These are phyloP conservation scores for Hydropotes inermis DNA, from an alignment of 2,113 vertebrate genomes.

Conservation along the genomic window DNA sequence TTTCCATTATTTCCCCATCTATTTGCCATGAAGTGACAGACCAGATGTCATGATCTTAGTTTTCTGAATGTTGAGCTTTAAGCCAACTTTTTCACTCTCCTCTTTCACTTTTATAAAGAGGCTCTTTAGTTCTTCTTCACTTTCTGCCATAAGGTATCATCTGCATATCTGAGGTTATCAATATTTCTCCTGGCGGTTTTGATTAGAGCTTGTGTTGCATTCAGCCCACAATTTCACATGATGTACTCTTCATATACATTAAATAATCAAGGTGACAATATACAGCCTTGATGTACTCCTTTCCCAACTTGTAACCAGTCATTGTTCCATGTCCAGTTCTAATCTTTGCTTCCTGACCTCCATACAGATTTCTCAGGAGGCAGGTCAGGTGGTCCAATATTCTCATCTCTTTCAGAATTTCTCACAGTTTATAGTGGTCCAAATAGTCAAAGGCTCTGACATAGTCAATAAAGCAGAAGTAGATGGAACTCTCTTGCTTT, in stretches of 20 bases:
- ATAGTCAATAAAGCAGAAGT: not conserved
- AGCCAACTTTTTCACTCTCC: too few species aligned
- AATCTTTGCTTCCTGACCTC: not conserved
- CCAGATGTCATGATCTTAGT: too few species aligned
- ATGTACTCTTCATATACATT: not conserved
- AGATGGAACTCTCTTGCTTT: not conserved
- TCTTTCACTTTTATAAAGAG: too few species aligned
- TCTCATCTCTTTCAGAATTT: not conserved
- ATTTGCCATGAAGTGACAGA: too few species aligned
- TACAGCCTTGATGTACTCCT: not conserved
- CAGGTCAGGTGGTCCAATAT: not conserved
- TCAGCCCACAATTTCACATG: not conserved
- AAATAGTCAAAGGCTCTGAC: not conserved
- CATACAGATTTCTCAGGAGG: not conserved
- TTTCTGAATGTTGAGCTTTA: too few species aligned
- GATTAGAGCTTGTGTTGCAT: not conserved
- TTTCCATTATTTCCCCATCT: too few species aligned
- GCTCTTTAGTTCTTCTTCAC: too few species aligned
- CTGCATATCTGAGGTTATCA: not conserved
- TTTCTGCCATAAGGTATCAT: too few species aligned
- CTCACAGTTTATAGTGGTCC: not conserved
- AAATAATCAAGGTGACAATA: not conserved
- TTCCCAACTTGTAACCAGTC: not conserved
- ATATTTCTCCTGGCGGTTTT: not conserved
- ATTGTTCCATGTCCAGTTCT: not conserved